Evolutionary conservation across 2,888 invertebrate genomes (phyloP), one percentile per base, ranked within the genome.

Genomic region (Exephanes ischioxanthus): DNA sequence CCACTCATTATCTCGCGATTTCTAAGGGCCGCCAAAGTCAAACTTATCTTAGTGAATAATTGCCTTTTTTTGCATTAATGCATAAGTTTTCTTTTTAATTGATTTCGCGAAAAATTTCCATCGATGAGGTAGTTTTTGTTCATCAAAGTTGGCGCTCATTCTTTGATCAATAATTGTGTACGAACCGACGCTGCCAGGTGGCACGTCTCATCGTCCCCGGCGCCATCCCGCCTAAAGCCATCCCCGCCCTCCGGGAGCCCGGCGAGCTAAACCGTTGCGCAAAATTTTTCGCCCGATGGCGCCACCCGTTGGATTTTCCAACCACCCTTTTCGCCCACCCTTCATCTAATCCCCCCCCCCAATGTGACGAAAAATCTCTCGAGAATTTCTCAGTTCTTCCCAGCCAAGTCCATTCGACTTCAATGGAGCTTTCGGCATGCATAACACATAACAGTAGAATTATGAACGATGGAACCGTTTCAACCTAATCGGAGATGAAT

Each of bases 81-180:
- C 6, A 16, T 2, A 19, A 33, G 19, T 37, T n/a, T 55, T 72
- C 37, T 72, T 58, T 72, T 14, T 22, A 14, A 22, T 73, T 41
- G 37, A 67, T 67, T 53, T 26, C 22, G 2, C n/a, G 51, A 53
- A 53, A 22, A 26, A 67, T 55, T 51, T 9, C 22, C 26, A 67
- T n/a, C 77, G 77, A 55, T 67, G 51, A 37, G 22, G 41, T 37
- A 55, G 41, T 58, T 79, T 73, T 79, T 90, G 89, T 87, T 85
- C 86, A 48, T 48, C 45, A 16, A 33, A 86, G 86, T 89, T 89
- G 91, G 90, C 91, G 92, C 92, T 91, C 89, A 90, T 91, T 90
- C 91, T 89, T 86, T 90, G 91, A 92, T 93, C 93, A 93, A 93
- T 93, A 93, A 90, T 89, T 90, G 86, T 77, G 78, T 26, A 45